Percentiles rank a stretch among this genome's conserved stretches.
phyloP scores from a whole-genome alignment of 2,888 invertebrate species.

The Rhagium mordax region DNA sequence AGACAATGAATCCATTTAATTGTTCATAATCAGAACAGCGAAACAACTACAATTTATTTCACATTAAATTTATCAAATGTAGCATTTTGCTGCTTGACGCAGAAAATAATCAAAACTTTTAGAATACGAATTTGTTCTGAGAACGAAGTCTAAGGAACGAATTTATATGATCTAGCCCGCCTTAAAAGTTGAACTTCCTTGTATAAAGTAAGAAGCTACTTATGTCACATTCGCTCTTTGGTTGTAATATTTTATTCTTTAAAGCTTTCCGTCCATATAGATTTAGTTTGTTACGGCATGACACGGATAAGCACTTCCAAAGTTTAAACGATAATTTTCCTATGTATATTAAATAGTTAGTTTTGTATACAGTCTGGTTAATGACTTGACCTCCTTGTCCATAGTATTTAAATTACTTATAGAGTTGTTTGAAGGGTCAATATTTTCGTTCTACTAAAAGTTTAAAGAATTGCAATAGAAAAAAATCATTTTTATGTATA shows the following conservation, averaged over 20 bases:
- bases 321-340: slow-evolving; percentile 7
- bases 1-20: too few relatives aligned
- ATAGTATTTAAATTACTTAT: too few relatives aligned
- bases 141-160: neutral
- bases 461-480: too few relatives aligned
- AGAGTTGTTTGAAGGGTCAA: too few relatives aligned
- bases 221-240: neutral
- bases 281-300: neutral
- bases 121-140: neutral
- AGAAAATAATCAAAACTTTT: neutral
- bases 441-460: too few relatives aligned
- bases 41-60: too few relatives aligned
- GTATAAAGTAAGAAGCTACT: slow-evolving; percentile 9
- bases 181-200: slow-evolving; percentile 4
- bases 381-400: too few relatives aligned
- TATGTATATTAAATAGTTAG: slow-evolving; percentile 1
- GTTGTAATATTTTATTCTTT: slow-evolving; percentile 11
- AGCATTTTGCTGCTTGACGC: neutral
- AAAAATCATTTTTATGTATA: too few relatives aligned
- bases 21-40: too few relatives aligned
- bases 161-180: neutral
- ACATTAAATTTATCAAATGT: neutral
- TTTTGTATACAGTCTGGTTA: neutral
- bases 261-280: slow-evolving; percentile 3
- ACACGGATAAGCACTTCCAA: slow-evolving; percentile 11